A percentile compares a stretch with the other conserved stretches of the same genome.
Evolutionary conservation across 2,113 vertebrate species (phyloP).

Genomic region (Muntiacus reevesi): DNA sequence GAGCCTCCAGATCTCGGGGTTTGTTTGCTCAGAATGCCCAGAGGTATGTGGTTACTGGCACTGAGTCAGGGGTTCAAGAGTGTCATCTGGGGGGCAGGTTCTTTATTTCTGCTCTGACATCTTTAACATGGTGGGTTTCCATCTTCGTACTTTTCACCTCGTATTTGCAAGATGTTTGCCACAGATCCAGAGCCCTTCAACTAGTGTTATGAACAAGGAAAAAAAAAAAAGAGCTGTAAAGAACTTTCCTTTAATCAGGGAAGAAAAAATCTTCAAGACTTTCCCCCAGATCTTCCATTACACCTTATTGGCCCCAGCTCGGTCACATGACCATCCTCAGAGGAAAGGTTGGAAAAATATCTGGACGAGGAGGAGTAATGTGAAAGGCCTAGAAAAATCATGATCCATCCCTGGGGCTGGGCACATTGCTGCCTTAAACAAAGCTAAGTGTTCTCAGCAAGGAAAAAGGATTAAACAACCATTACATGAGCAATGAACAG

Average conservation of each 20-base stretch:
- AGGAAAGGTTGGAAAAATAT: neutral
- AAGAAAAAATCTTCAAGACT: neutral
- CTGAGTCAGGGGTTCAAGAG: neutral
- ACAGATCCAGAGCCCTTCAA: neutral
- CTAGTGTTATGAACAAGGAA: neutral
- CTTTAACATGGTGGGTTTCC: neutral
- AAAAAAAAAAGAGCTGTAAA: neutral
- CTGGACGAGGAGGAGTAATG: neutral
- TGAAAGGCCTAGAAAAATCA: neutral
- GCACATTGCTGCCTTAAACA: neutral
- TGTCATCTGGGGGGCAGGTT: neutral
- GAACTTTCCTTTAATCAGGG: neutral
- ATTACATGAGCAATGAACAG: neutral
- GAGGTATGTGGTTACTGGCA: neutral
- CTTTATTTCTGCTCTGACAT: neutral
- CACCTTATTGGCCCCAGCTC: neutral
- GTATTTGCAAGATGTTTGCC: neutral
- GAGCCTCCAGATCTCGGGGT: neutral
- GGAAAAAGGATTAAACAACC: neutral
- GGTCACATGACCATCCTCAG: neutral
- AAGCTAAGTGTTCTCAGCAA: neutral
- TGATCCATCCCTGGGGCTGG: too few relatives aligned
- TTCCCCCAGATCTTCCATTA: neutral
- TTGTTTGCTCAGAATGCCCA: neutral
- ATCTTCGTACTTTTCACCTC: neutral